Evolutionary conservation across 2,113 vertebrate species (phyloP), one percentile per base, ranked within the genome.

Genomic region (Menura novaehollandiae): DNA sequence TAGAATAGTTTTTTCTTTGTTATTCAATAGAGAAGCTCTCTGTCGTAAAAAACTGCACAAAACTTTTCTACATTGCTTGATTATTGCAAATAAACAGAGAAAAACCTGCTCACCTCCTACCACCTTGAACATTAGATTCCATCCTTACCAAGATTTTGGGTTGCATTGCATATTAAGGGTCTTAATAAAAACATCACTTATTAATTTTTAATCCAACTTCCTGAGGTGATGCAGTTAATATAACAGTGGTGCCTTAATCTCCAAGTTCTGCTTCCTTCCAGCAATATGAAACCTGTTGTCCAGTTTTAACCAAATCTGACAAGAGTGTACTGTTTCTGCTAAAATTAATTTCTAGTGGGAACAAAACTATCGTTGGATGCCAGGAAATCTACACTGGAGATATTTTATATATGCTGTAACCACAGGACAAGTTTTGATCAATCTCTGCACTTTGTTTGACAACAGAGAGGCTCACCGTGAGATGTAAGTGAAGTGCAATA

Each of bases 201-300:
- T 5, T 67, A 27, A 63, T 51, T 88, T 93, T 85, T 78, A 95
- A 85, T 64, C 71, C 33, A 85, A 0, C 15, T 92, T 82, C 67
- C 63, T 53, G 37, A 83, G 39, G 22, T 0, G 0, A 73, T 24
- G 33, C 1, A 0, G 49, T 26, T 80, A 55, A 68, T 68, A 39
- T 2, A 6, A 56, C 55, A 37, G 24, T 23, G 56, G 21, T 88
- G 53, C n/a, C 49, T 60, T 13, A 56, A 76, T 53, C 66, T 76
- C 39, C n/a, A 19, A 6, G 23, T 59, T 88, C 86, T 64, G 39
- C 33, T 55, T 92, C 46, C 56, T 86, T 71, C 33, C 68, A 60
- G 37, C 60, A 73, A 49, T 23, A 51, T 11, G 3, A 2, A 86
- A 66, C 17, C 28, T 79, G 4, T 37, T 80, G 37, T 13, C 59